phyloP scores from a whole-genome alignment of 2,888 invertebrate genomes.

The Callosobruchus maculatus region DNA sequence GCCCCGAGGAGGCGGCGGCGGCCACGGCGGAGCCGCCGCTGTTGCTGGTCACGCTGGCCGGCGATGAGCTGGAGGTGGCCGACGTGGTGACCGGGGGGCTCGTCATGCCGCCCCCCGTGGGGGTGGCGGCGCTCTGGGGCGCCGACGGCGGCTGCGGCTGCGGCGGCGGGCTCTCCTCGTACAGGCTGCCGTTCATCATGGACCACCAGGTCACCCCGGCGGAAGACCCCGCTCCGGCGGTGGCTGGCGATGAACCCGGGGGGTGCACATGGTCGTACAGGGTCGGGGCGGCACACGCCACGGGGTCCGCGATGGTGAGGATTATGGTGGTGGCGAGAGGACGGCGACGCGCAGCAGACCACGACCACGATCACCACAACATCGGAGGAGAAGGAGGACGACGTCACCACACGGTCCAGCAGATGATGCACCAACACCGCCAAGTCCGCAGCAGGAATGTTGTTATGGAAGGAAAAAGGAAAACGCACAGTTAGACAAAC shows the following conservation, averaged over 20 bases:
- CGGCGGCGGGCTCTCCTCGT: conserved; percentile 66
- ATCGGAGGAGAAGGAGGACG: conserved; percentile 31
- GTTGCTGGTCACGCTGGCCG: conserved; percentile 60
- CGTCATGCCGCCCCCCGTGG: conserved; percentile 50
- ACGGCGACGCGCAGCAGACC: conserved; percentile 36
- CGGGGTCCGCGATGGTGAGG: conserved; percentile 69
- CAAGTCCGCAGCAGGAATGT: background rate
- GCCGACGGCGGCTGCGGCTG: conserved; percentile 57
- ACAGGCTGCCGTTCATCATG: conserved; percentile 80
- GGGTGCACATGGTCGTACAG: conserved; percentile 78
- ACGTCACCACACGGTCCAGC: conserved; percentile 18
- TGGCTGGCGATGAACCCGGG: conserved; percentile 71
- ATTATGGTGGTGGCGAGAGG: conserved; percentile 52
- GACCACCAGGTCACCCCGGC: conserved; percentile 82
- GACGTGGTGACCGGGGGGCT: conserved; percentile 60
- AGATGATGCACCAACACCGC: conserved; percentile 7
- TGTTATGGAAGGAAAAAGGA: background rate
- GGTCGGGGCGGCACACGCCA: conserved; percentile 73
- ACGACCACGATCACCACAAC: conserved; percentile 16
- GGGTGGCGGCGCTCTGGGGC: conserved; percentile 51
- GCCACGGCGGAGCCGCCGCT: conserved; percentile 59
- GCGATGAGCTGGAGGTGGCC: conserved; percentile 61
- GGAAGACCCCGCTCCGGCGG: conserved; percentile 79
- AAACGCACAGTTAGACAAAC: background rate
- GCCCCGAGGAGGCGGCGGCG: conserved; percentile 49